Evolutionary conservation across 1,140 invertebrate species (phyloP).

Genomic region (Cheumatopsyche charites): DNA sequence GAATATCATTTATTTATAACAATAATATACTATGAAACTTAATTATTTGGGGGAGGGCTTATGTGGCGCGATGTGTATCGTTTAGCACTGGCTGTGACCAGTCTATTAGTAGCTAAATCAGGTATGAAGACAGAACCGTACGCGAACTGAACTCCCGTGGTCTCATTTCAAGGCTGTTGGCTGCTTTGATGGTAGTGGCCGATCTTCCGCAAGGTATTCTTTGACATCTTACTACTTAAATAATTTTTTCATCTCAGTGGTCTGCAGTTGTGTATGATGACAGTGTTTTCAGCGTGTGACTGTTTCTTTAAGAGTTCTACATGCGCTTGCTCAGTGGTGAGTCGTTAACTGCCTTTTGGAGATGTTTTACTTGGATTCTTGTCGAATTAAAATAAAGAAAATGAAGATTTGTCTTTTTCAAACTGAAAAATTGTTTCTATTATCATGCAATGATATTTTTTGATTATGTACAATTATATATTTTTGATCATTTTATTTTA

Average conservation of each 20-base stretch:
- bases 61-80: slow-evolving; percentile 47
- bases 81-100: slow-evolving; percentile 61
- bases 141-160: slow-evolving; percentile 49
- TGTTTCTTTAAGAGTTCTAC: slow-evolving; percentile 28
- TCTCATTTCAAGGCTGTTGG: slow-evolving; percentile 57
- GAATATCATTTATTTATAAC: background rate
- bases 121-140: slow-evolving; percentile 61
- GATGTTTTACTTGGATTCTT: slow-evolving; percentile 29
- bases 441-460: no score
- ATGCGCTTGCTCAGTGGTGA: slow-evolving; percentile 42
- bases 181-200: slow-evolving; percentile 58
- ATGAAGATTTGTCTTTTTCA: no score
- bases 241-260: slow-evolving; percentile 54
- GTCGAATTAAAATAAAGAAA: no score
- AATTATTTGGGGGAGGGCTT: slow-evolving; percentile 22
- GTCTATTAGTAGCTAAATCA: slow-evolving; percentile 63
- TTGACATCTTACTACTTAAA: slow-evolving; percentile 53
- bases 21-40: slow-evolving; percentile 16
- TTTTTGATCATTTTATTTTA: background rate
- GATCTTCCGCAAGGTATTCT: slow-evolving; percentile 61
- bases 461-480: no score
- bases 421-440: no score
- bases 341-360: slow-evolving; percentile 38
- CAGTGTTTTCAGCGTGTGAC: slow-evolving; percentile 44
- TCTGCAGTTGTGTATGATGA: slow-evolving; percentile 46